Conservation (phyloP, 2,888 invertebrate genomes). For the Callosobruchus maculatus region DNA sequence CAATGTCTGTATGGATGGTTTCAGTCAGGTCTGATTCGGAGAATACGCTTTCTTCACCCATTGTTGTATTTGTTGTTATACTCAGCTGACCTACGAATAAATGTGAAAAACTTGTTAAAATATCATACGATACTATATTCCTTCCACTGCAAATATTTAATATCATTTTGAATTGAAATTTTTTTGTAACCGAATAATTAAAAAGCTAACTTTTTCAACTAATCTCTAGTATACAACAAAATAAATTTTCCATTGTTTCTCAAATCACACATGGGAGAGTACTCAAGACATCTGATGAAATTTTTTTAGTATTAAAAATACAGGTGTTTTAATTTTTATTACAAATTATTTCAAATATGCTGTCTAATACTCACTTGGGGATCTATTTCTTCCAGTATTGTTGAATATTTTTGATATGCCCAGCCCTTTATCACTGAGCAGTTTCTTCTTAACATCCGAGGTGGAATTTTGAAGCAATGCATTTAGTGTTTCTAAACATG, state of each 20-base stretch:
- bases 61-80: slow-evolving; percentile 43
- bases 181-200: too few species aligned
- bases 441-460: slow-evolving; percentile 51
- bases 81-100: slow-evolving; percentile 46
- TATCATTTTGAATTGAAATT: too few species aligned
- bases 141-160: too few species aligned
- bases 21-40: slow-evolving; percentile 44
- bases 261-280: too few species aligned
- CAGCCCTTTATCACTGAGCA: slow-evolving; percentile 54
- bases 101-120: slow-evolving; percentile 6
- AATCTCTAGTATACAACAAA: too few species aligned
- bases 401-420: slow-evolving; percentile 31
- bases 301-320: too few species aligned
- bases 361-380: slow-evolving; percentile 52
- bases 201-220: too few species aligned
- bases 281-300: too few species aligned
- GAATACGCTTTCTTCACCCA: slow-evolving; percentile 42
- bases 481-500: slow-evolving; percentile 75
- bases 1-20: slow-evolving; percentile 42
- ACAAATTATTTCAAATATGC: neutral
- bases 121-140: too few species aligned
- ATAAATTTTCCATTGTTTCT: too few species aligned
- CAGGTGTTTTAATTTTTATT: neutral
- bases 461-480: slow-evolving; percentile 58
- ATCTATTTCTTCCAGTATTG: slow-evolving; percentile 30